Evolutionary conservation across 2,888 invertebrate genomes (phyloP).

Genomic region (Ptycholaimellus sp.): DNA sequence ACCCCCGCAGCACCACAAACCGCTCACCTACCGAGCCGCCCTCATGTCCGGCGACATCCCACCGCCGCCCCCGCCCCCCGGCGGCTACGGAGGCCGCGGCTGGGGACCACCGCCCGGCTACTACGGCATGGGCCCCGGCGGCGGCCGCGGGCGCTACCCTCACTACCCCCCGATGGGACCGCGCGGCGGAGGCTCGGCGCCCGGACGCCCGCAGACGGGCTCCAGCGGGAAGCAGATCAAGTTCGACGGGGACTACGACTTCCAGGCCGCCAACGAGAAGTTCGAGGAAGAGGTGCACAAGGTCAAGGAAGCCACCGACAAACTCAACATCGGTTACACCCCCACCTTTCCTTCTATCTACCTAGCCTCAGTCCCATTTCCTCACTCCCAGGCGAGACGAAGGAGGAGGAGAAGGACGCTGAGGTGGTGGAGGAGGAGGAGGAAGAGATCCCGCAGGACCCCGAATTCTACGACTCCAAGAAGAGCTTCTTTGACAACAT

Average conservation of each 20-base stretch:
- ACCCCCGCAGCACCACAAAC: no score
- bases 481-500: conserved; percentile 99
- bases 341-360: no score
- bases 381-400: background rate
- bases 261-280: conserved; percentile 88
- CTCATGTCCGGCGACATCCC: background rate
- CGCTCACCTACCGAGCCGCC: no score
- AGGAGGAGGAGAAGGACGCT: conserved; percentile 1
- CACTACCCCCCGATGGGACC: no score
- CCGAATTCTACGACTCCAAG: conserved; percentile 58
- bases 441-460: no score
- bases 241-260: conserved; percentile 55
- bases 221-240: conserved; percentile 18
- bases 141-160: no score
- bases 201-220: no score
- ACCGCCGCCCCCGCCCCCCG: background rate
- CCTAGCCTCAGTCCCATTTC: no score
- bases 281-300: conserved; percentile 41
- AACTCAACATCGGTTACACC: conserved; percentile 1
- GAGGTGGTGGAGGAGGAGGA: conserved; percentile 24
- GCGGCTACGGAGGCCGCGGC: background rate
- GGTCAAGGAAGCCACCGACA: conserved; percentile 6
- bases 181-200: no score
- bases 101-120: background rate
- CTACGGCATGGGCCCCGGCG: no score